These are phyloP conservation scores for Eristalinus sepulchralis DNA, from an alignment of 2,888 invertebrate genomes.

Conservation along the genomic window DNA sequence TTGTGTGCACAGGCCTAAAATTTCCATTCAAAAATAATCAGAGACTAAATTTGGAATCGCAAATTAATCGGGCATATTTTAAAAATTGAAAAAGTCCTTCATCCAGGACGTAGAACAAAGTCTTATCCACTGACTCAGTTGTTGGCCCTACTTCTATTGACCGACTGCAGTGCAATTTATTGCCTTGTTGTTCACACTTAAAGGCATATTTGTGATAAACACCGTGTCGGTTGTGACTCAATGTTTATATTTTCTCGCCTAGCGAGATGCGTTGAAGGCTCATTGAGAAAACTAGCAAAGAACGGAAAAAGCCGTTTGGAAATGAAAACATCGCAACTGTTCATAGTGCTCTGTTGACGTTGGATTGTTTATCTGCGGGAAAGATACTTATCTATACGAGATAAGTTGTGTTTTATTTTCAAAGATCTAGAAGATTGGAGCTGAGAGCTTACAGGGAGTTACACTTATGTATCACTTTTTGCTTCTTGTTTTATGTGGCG, in stretches of 20 bases:
- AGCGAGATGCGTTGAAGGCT: background rate
- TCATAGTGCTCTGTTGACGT: background rate
- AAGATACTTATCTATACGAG: background rate
- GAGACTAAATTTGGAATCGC: no score
- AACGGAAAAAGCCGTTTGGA: background rate
- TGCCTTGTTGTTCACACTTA: background rate
- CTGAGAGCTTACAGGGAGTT: background rate
- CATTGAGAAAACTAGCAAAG: background rate
- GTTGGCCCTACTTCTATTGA: background rate
- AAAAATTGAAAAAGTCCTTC: background rate
- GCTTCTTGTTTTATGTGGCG: background rate
- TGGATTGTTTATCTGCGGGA: background rate
- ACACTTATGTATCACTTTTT: background rate
- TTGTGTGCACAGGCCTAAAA: no score
- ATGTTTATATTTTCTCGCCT: background rate
- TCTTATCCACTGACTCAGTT: background rate
- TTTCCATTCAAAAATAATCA: no score
- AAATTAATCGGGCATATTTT: no score
- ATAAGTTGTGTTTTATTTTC: background rate
- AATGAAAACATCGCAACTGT: background rate
- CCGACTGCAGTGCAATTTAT: background rate
- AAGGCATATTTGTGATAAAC: constrained; percentile 30
- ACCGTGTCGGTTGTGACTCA: background rate
- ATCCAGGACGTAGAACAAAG: background rate
- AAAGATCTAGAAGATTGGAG: background rate